Evolutionary conservation across 1,140 invertebrate species (phyloP), one percentile per base, ranked within the genome.

Genomic region (Drosophila rhopaloa): DNA sequence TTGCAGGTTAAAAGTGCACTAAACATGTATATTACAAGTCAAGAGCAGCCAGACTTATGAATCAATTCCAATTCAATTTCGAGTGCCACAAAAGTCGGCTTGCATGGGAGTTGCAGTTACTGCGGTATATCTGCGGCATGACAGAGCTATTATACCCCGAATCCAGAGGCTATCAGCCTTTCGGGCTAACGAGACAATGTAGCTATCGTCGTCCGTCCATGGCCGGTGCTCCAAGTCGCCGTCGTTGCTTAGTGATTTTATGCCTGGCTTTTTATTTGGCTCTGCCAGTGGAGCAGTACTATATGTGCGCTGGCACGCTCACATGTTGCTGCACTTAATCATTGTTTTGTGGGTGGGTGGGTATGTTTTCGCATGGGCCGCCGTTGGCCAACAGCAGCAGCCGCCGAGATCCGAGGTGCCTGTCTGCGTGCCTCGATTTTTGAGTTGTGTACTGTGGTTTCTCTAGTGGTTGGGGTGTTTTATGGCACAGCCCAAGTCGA

Each of bases 271-370:
- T 88, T 78, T 67, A 68, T 68, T 82, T 76, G 60, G 51, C 58
- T 76, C 29, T 8, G 8, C 29, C 6, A 32, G 29, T 32, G 6
- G 8, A 32, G 8, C 29, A 7, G 76, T 82, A n/a, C n/a, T n/a
- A n/a, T n/a, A 53, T 71, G 63, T 85, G 81, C 72, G 62, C 81
- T 81, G 83, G 79, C 83, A 86, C 83, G 83, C 83, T 86, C 83
- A 86, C 84, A 86, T 88, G 84, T 61, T 89, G 79, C 57, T 89
- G 80, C 83, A 88, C 67, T 88, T 88, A 88, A 88, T 88, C 83
- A 88, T 85, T 79, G 83, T 67, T 24, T 24, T 89, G 84, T 88
- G 83, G 83, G 83, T 88, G 83, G 83, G 84, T 88, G 81, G 78
- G 57, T 51, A 14, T 51, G 14, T 83, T 79, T 84, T 80, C 79